Base-by-base conservation (phyloP, 1,140 invertebrate species). In the Anthonomus grandis region DNA sequence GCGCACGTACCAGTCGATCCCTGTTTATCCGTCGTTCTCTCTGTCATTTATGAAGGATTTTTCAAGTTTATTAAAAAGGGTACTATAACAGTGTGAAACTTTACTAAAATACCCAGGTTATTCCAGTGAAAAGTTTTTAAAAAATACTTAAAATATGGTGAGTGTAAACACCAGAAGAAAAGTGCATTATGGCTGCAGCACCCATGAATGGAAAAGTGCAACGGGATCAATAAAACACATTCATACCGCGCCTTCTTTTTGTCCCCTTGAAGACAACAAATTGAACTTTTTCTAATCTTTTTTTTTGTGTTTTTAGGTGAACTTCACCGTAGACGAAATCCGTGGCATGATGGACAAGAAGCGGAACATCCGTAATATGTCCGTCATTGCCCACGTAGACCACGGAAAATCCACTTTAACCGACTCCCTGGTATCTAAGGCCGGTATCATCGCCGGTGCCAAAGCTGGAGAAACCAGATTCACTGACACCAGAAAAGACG, bases 311-410 rank as follows among this genome's bases (percentile, higher is more conserved):
- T 74, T 74, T 81, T 71, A 97, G 97, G 97, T 99, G 85, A 99
- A 99, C 87, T 99, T 99, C 78, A 99, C 97, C 49, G 92, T 99
- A 82, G 96, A 98, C 83, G 95, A 99, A 83, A 99, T 99, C 83
- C 91, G 97, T 83, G 79, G 70, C 74, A 93, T 99, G 87, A 99
- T 99, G 97, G 95, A 99, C 90, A 95, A 95, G 75, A 98, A 98
- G 83, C 83, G 83, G 79, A 99, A 99, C 74, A 99, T 99, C 79
- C 87, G 97, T 75, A 99, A 99, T 81, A 99, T 99, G 97, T 99
- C 97, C 74, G 97, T 99, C 77, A 99, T 99, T 78, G 97, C 97
- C 68, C 97, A 99, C 79, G 97, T 99, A 58, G 97, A 99, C 84
- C 97, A 99, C 77, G 97, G 97, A 74, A 99, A 99, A 79, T 99